Evolutionary conservation across 2,797 vertebrate species (phyloP).

Genomic region (Eulemur albifrons): DNA sequence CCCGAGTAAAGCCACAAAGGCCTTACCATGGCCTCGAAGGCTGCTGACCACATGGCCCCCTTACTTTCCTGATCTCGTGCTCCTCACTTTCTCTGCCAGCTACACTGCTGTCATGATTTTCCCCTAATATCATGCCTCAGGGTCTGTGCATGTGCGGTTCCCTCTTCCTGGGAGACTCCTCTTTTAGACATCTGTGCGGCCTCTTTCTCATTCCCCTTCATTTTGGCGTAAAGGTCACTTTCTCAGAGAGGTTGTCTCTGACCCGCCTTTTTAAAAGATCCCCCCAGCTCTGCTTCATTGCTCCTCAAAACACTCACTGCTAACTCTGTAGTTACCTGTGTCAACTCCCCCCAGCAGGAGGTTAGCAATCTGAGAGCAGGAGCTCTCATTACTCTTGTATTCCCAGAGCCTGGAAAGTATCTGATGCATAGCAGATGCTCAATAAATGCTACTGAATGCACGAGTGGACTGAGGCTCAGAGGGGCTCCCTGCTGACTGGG

Average conservation of each 20-base stretch:
- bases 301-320: too few species aligned
- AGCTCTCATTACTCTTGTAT: too few species aligned
- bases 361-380: too few species aligned
- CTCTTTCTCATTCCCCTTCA: not conserved
- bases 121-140: too few species aligned
- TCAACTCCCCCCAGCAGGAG: too few species aligned
- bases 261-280: not conserved
- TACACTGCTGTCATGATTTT: not conserved
- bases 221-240: not conserved
- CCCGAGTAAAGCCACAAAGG: not conserved
- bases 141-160: not conserved
- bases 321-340: too few species aligned
- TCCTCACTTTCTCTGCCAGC: not conserved
- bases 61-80: not conserved
- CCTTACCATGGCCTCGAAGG: not conserved
- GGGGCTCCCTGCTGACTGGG: too few species aligned
- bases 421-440: too few species aligned
- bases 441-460: too few species aligned
- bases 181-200: not conserved
- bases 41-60: accelerated
- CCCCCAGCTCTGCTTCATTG: not conserved
- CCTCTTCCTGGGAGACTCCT: not conserved
- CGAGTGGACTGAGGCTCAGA: too few species aligned
- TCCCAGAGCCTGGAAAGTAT: too few species aligned
- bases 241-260: not conserved